Evolutionary conservation across 1,140 invertebrate genomes (phyloP).

Genomic region (Calosoma granatense): DNA sequence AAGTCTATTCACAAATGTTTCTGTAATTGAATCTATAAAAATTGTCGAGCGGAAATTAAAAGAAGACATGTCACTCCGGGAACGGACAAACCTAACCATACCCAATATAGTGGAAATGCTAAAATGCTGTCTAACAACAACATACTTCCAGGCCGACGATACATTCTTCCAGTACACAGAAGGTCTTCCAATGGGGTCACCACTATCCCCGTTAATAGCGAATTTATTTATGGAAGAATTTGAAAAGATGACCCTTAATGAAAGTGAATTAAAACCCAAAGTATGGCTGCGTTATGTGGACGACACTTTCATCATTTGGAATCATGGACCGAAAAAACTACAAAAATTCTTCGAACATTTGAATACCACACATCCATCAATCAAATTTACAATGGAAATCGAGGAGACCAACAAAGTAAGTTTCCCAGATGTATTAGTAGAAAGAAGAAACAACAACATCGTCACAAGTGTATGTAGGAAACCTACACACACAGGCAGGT

Average conservation of each 20-base stretch:
- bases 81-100: conserved; percentile 9
- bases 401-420: conserved; percentile 12
- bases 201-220: conserved; percentile 12
- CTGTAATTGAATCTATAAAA: neutral
- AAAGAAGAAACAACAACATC: neutral
- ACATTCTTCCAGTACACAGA: neutral
- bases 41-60: conserved; percentile 10
- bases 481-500: conserved; percentile 7
- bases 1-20: conserved; percentile 17
- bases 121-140: neutral
- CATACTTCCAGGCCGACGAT: neutral
- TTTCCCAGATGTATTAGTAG: conserved; percentile 12
- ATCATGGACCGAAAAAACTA: conserved; percentile 9
- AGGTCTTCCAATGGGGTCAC: conserved; percentile 8
- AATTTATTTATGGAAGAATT: too few species aligned
- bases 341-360: conserved; percentile 13
- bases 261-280: conserved; percentile 10
- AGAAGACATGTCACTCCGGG: conserved; percentile 11
- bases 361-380: conserved; percentile 11
- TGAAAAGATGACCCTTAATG: conserved; percentile 12
- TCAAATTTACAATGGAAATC: conserved; percentile 20
- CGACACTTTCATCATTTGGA: conserved; percentile 19
- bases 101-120: neutral
- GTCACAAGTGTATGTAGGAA: neutral
- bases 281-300: too few species aligned